phyloP scores from a whole-genome alignment of 2,797 vertebrate species.

The Serranus cabrilla region DNA sequence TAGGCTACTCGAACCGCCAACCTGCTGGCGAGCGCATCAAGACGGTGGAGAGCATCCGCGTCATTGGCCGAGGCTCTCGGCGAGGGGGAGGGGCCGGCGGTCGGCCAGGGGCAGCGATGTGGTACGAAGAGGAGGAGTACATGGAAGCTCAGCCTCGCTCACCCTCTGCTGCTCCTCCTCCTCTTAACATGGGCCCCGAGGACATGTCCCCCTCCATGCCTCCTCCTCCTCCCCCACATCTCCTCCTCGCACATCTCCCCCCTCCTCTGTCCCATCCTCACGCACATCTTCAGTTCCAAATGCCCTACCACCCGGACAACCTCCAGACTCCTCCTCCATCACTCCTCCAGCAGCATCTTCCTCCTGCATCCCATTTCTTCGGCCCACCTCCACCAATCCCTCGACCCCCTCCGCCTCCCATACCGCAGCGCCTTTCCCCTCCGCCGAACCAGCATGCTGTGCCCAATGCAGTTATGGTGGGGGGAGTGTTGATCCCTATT shows the following conservation, averaged over 20 bases:
- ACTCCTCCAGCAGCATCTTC: slow-evolving; percentile 71
- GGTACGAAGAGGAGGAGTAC: slow-evolving; percentile 88
- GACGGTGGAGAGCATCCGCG: slow-evolving; percentile 95
- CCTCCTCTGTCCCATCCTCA: slow-evolving; percentile 75
- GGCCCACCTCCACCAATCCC: slow-evolving; percentile 71
- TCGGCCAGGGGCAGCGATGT: slow-evolving; percentile 82
- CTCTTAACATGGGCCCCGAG: slow-evolving; percentile 63
- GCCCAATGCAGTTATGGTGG: slow-evolving; percentile 85
- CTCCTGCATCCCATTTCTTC: slow-evolving; percentile 76
- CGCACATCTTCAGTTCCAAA: slow-evolving; percentile 71
- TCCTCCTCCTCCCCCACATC: slow-evolving; percentile 75
- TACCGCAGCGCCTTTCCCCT: slow-evolving; percentile 67
- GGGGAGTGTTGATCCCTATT: slow-evolving; percentile 83
- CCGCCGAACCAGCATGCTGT: slow-evolving; percentile 66
- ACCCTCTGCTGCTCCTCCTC: slow-evolving; percentile 61
- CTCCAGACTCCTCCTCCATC: slow-evolving; percentile 81
- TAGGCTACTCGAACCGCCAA: slow-evolving; percentile 89
- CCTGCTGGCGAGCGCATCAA: slow-evolving; percentile 94
- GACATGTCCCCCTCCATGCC: slow-evolving; percentile 73
- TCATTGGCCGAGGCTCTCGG: slow-evolving; percentile 89
- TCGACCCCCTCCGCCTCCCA: slow-evolving; percentile 75
- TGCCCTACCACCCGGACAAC: slow-evolving; percentile 81
- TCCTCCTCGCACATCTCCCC: slow-evolving; percentile 78
- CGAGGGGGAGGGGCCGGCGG: slow-evolving; percentile 76
- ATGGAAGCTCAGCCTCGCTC: slow-evolving; percentile 77